phyloP scores from a whole-genome alignment of 2,888 invertebrate species.

The Hermaeophaga mercurialis region DNA sequence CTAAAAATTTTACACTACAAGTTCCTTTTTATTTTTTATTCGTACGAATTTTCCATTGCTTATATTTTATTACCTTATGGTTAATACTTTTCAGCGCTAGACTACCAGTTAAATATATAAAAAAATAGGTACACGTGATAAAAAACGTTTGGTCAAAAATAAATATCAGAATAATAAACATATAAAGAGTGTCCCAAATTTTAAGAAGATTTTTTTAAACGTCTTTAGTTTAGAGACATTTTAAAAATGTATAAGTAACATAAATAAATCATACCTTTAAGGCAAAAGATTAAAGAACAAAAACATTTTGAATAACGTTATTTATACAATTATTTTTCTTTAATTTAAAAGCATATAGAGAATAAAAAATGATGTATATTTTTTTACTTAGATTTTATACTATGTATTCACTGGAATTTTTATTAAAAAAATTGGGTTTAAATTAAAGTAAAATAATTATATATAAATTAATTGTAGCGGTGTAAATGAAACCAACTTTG shows the following conservation, averaged over 20 bases:
- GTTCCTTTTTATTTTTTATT: neutral
- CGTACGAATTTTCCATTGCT: slow-evolving; percentile 4
- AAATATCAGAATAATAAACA: neutral
- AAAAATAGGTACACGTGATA: slow-evolving; percentile 1
- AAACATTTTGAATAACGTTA: no score
- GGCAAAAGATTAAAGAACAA: neutral
- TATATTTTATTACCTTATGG: slow-evolving; percentile 14
- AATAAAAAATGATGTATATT: no score
- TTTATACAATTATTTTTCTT: neutral
- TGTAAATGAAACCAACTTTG: no score
- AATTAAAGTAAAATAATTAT: no score
- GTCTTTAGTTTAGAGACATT: neutral
- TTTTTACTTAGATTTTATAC: no score
- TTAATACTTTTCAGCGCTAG: slow-evolving; percentile 9
- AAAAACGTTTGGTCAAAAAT: neutral
- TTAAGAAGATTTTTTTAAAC: neutral
- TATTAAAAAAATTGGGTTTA: no score
- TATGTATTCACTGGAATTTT: no score
- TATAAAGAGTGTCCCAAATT: neutral
- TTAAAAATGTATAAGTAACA: neutral
- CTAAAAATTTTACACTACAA: slow-evolving; percentile 2
- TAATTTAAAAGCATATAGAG: no score
- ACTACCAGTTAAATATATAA: slow-evolving; percentile 2
- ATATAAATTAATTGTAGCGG: no score
- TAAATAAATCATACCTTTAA: neutral